These are phyloP conservation scores for Poeciliopsis occidentalis DNA, from an alignment of 2,113 vertebrate genomes.

Conservation along the genomic window DNA sequence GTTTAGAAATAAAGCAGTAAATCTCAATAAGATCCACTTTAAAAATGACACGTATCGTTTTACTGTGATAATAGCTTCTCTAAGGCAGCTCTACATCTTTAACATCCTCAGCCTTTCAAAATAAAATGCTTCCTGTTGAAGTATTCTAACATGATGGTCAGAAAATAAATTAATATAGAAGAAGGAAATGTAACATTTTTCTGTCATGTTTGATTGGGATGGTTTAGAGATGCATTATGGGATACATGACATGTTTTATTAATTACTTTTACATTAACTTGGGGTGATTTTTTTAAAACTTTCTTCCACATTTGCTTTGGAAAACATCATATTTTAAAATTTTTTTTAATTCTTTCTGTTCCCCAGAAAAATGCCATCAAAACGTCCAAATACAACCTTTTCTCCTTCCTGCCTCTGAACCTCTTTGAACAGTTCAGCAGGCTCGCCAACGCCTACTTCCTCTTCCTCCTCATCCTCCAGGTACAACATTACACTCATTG, in stretches of 20 bases:
- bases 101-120: neutral
- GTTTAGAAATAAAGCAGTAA: too few relatives aligned
- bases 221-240: neutral
- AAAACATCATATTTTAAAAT: too few relatives aligned
- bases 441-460: conserved; percentile 95
- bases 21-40: too few relatives aligned
- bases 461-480: conserved; percentile 90
- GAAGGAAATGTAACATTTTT: neutral
- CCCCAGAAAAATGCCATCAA: conserved; percentile 90
- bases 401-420: conserved; percentile 94
- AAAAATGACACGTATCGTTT: neutral
- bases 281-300: too few relatives aligned
- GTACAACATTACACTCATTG: conserved; percentile 59
- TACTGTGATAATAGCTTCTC: neutral
- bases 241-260: neutral
- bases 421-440: conserved; percentile 96
- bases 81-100: neutral
- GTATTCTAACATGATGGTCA: neutral
- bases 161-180: neutral
- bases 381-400: conserved; percentile 92
- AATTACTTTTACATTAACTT: too few relatives aligned
- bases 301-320: too few relatives aligned
- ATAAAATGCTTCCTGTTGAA: neutral
- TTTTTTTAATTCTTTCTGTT: neutral
- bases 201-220: neutral